A percentile compares a stretch with the other conserved stretches of the same genome.
Conservation (phyloP, 2,113 vertebrate genomes). For the Onychorhynchus coronatus region DNA sequence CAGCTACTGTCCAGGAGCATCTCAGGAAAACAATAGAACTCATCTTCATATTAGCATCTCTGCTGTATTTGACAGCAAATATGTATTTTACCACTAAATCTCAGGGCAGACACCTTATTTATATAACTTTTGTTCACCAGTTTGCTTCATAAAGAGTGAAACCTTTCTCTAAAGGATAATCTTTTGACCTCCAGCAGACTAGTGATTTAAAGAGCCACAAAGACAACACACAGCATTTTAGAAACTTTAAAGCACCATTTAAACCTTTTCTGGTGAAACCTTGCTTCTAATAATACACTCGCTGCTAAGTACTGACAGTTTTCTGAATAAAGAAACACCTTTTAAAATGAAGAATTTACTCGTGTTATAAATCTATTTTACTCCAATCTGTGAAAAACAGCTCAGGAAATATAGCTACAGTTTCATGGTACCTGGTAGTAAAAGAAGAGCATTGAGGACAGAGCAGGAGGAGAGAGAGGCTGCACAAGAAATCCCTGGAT, state of each 20-base stretch:
- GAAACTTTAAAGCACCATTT: constrained; percentile 45
- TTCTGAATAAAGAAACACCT: constrained; percentile 19
- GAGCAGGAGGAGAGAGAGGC: background rate
- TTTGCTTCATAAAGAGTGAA: constrained; percentile 13
- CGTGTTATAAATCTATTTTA: constrained; percentile 1
- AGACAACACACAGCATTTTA: constrained; percentile 33
- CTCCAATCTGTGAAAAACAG: background rate
- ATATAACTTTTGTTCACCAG: background rate
- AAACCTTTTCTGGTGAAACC: constrained; percentile 33
- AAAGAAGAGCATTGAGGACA: background rate
- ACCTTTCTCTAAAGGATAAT: constrained; percentile 30
- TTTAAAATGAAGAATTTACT: constrained; percentile 29
- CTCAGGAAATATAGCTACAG: background rate
- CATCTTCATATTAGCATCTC: background rate
- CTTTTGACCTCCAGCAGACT: constrained; percentile 23
- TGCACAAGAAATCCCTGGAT: background rate
- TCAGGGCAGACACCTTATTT: constrained; percentile 12
- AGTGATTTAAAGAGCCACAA: constrained; percentile 46
- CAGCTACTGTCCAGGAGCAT: background rate
- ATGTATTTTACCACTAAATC: background rate
- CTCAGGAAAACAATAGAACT: background rate
- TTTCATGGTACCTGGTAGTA: background rate
- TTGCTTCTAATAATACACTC: constrained; percentile 20
- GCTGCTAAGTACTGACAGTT: background rate
- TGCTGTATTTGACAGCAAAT: background rate